Base-by-base conservation (phyloP, 2,797 vertebrate genomes). In the Poecilia velifera region DNA sequence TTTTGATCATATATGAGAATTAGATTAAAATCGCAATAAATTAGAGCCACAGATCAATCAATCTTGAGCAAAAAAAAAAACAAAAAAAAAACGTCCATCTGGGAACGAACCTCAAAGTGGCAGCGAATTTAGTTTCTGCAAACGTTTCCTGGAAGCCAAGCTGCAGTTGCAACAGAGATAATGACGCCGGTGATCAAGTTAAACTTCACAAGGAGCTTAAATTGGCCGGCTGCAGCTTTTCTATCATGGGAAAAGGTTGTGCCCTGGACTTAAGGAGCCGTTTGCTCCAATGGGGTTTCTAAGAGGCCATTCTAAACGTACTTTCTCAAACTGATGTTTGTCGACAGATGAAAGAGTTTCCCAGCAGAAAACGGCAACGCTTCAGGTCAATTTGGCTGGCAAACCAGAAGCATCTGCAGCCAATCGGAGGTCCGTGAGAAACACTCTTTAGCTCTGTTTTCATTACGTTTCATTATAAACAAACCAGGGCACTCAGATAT, bases 121-220 rank as follows among this genome's bases (percentile, higher is more conserved):
- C 10, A 46, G n/a, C 7, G 6, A 10, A 71, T 28, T 71, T 43
- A 43, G 22, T 70, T 45, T 71, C 68, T 46, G 68, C 68, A 71
- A 71, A 46, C 68, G 45, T 46, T 71, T 46, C 36, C 45, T 71
- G 41, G 41, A 71, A 71, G 25, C 43, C 6, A n/a, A 28, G 43
- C 68, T 71, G 68, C 68, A 71, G 43, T 45, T 71, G 68, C n/a
- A 28, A 14, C 68, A 46, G 68, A 28, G 68, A 28, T 45, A 71
- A 71, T 71, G 68, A 46, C 14, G 13, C 2, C 0, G 25, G 43
- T 9, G 68, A 46, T 71, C 68, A 46, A 28, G 68, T 28, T 71
- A 8, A 71, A 46, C 68, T 71, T 71, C 41, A 28, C n/a, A 28
- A 71, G 25, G 41, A 46, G 43, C 13, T 46, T 71, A 3, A 71